Base-by-base conservation (phyloP, 2,113 vertebrate genomes). In the Xiphophorus couchianus region DNA sequence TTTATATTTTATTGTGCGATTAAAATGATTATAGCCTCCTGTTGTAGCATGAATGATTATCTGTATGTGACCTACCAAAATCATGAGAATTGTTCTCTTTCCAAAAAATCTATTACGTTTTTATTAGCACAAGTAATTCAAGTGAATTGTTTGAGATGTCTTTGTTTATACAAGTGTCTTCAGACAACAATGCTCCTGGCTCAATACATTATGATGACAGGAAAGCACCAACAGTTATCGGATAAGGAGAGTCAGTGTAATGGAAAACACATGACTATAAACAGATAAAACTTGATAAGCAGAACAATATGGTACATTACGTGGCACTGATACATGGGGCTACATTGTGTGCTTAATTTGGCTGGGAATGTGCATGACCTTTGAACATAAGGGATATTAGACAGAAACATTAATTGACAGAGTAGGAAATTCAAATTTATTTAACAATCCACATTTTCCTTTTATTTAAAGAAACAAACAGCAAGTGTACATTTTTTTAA, bases 191-290 rank as follows among this genome's bases (percentile, higher is more conserved):
- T 81, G 68, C 25, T 62, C 71, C 69, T 66, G 51, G 84, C 77
- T 69, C 27, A 61, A 54, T 68, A 69, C 66, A 12, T 74, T 65
- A 81, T 1, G 71, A 86, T 84, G 76, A 65, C 82, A 88, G 87
- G 81, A 88, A 89, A 86, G 80, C 78, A 72, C 76, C 79, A 88
- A 83, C 85, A 89, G 85, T 89, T 82, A 79, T 84, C 74, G 76
- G 86, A 89, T 90, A 69, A 84, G 84, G 69, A 88, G 78, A 76
- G 13, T 69, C 60, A 63, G 67, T 60, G 73, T 71, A 74, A 77
- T 86, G 75, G 70, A 78, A 81, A 83, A 83, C 81, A 80, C 77
- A 62, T 3, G 25, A 74, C 39, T 69, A 61, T 81, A 86, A 86
- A 84, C 86, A 88, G 80, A 87, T 86, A 71, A 68, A 54, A 58